Evolutionary conservation across 2,888 invertebrate species (phyloP).

Genomic region (Apantesis nais): DNA sequence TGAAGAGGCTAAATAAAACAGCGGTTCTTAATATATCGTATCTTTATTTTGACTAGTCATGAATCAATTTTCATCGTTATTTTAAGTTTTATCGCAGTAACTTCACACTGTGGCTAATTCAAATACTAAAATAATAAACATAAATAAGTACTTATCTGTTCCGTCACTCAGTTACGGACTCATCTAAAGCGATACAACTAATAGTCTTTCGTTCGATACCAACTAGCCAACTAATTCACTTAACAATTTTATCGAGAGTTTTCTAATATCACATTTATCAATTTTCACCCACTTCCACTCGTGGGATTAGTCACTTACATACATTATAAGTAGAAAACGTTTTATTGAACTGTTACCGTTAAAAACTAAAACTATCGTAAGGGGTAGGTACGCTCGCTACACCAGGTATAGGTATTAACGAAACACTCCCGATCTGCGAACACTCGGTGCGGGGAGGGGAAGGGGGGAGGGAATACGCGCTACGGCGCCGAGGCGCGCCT

Average conservation of each 20-base stretch:
- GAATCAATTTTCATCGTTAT: constrained; percentile 61
- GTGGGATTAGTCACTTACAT: constrained; percentile 15
- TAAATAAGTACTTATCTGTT: constrained; percentile 42
- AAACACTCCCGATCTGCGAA: neutral
- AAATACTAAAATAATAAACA: constrained; percentile 37
- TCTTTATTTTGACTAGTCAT: constrained; percentile 76
- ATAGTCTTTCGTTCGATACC: constrained; percentile 9
- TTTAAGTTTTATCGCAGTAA: constrained; percentile 33
- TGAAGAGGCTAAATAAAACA: constrained; percentile 29
- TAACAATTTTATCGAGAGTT: constrained; percentile 36
- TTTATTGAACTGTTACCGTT: neutral
- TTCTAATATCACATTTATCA: constrained; percentile 44
- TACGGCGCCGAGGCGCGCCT: too few relatives aligned
- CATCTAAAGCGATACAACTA: constrained; percentile 6
- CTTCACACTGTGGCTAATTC: constrained; percentile 32
- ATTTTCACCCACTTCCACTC: constrained; percentile 20
- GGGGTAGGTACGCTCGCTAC: too few relatives aligned
- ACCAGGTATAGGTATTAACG: too few relatives aligned
- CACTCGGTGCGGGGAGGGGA: neutral
- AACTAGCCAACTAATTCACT: constrained; percentile 25
- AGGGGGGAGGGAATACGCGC: too few relatives aligned
- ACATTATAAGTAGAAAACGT: constrained; percentile 33
- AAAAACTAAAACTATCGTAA: neutral
- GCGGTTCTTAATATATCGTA: constrained; percentile 39
- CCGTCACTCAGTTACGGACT: constrained; percentile 15